Percentiles rank a stretch among this genome's conserved stretches.
Evolutionary conservation across 1,140 invertebrate species (phyloP).

Genomic region (Bombus pyrosoma): DNA sequence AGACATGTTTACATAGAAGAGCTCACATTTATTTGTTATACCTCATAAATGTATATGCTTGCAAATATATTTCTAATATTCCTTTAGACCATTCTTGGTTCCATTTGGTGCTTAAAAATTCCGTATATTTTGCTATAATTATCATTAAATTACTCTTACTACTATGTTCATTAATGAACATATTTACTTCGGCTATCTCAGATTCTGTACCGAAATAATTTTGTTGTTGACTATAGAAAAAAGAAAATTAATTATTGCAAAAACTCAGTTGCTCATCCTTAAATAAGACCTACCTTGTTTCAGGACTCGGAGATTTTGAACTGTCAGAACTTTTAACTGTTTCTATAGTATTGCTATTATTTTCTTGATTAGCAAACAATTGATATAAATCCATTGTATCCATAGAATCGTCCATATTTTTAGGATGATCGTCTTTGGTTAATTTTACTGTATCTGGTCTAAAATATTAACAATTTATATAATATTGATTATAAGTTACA

Average conservation of each 20-base stretch:
- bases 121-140: conserved; percentile 85
- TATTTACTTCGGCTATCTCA: conserved; percentile 86
- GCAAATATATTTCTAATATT: conserved; percentile 84
- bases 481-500: neutral
- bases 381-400: conserved; percentile 86
- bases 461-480: conserved; percentile 10
- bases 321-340: conserved; percentile 75
- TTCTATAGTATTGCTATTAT: conserved; percentile 69
- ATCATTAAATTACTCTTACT: conserved; percentile 84
- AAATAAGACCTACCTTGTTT: conserved; percentile 50
- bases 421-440: conserved; percentile 78
- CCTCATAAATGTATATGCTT: conserved; percentile 84
- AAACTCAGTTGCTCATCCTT: neutral
- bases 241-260: conserved; percentile 2
- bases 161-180: conserved; percentile 84
- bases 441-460: conserved; percentile 74
- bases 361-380: conserved; percentile 84
- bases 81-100: conserved; percentile 85
- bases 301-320: conserved; percentile 76
- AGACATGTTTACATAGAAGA: neutral
- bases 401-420: conserved; percentile 84
- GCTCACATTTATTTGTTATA: conserved; percentile 49
- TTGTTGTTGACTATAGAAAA: conserved; percentile 51
- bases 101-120: conserved; percentile 85
- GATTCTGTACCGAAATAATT: conserved; percentile 86